Evolutionary conservation across 2,888 invertebrate species (phyloP).

Genomic region (Dendrolimus pini): DNA sequence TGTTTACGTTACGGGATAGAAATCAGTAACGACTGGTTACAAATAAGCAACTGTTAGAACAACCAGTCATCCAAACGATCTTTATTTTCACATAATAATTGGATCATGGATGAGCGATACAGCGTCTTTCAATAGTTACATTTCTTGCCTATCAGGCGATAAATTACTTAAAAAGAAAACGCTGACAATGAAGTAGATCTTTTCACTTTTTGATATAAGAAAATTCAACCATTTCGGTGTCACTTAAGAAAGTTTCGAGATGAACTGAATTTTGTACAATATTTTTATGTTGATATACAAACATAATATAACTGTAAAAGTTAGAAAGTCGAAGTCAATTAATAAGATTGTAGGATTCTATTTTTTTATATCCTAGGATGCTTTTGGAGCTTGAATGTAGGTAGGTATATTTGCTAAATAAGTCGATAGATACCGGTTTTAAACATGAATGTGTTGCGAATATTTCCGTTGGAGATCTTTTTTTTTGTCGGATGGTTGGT

Average conservation of each 20-base stretch:
- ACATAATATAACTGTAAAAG: neutral
- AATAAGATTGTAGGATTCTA: neutral
- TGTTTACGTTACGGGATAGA: constrained; percentile 48
- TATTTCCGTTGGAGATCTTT: constrained; percentile 53
- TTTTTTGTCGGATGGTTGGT: constrained; percentile 34
- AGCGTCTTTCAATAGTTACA: too few species aligned
- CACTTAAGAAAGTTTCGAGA: constrained; percentile 3
- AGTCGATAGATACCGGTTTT: constrained; percentile 49
- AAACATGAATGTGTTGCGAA: constrained; percentile 38
- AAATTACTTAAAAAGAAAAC: too few species aligned
- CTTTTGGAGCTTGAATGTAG: neutral
- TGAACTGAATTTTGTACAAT: neutral
- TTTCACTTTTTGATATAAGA: too few species aligned
- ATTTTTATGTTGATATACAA: neutral
- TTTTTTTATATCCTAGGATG: neutral
- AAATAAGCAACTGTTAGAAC: constrained; percentile 31
- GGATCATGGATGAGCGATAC: too few species aligned
- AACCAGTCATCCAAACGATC: neutral
- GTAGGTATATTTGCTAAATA: constrained; percentile 13
- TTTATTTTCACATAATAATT: too few species aligned
- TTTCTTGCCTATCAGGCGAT: too few species aligned
- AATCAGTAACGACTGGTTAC: constrained; percentile 43
- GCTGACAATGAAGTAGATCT: too few species aligned
- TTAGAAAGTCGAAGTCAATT: neutral
- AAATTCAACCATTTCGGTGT: constrained; percentile 4